phyloP scores from a whole-genome alignment of 2,888 invertebrate species.

The Encarsia formosa region DNA sequence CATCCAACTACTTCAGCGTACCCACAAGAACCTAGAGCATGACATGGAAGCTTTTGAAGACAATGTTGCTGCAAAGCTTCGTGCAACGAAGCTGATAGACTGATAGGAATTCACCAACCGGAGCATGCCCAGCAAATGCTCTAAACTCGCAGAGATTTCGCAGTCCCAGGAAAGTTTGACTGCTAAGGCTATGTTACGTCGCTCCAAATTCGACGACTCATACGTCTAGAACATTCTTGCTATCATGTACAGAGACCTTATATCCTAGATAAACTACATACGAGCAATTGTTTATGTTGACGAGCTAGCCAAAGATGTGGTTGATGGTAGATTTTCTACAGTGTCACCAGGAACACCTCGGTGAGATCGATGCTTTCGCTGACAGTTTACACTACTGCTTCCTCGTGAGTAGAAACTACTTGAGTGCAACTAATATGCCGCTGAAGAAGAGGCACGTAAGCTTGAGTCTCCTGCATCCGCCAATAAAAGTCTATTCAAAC shows the following conservation, averaged over 20 bases:
- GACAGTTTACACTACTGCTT: slow-evolving; percentile 89
- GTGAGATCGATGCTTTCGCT: slow-evolving; percentile 96
- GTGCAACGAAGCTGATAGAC: slow-evolving; percentile 85
- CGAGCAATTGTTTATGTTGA: slow-evolving; percentile 96
- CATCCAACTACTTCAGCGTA: slow-evolving; percentile 91
- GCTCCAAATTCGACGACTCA: slow-evolving; percentile 88
- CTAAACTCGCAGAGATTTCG: slow-evolving; percentile 88
- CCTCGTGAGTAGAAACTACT: slow-evolving; percentile 84
- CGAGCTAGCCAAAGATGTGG: slow-evolving; percentile 98
- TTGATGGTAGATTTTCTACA: slow-evolving; percentile 96
- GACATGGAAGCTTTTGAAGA: slow-evolving; percentile 96
- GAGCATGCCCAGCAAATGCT: slow-evolving; percentile 91
- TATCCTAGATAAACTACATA: slow-evolving; percentile 98
- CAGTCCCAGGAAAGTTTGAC: slow-evolving; percentile 92
- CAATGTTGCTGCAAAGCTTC: slow-evolving; percentile 89
- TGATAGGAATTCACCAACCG: slow-evolving; percentile 83
- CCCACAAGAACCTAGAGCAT: slow-evolving; percentile 96
- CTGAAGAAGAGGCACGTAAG: slow-evolving; percentile 86
- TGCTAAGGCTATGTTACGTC: slow-evolving; percentile 86
- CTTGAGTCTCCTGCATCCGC: slow-evolving; percentile 76
- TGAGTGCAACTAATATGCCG: slow-evolving; percentile 84
- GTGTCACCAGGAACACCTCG: slow-evolving; percentile 96
- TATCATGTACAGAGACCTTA: slow-evolving; percentile 92
- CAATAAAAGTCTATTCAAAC: slow-evolving; percentile 74
- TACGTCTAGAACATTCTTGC: slow-evolving; percentile 94